A percentile compares a stretch with the other conserved stretches of the same genome.
These are phyloP conservation scores for Ooceraea biroi DNA, from an alignment of 1,140 invertebrate genomes.

Conservation along the genomic window DNA sequence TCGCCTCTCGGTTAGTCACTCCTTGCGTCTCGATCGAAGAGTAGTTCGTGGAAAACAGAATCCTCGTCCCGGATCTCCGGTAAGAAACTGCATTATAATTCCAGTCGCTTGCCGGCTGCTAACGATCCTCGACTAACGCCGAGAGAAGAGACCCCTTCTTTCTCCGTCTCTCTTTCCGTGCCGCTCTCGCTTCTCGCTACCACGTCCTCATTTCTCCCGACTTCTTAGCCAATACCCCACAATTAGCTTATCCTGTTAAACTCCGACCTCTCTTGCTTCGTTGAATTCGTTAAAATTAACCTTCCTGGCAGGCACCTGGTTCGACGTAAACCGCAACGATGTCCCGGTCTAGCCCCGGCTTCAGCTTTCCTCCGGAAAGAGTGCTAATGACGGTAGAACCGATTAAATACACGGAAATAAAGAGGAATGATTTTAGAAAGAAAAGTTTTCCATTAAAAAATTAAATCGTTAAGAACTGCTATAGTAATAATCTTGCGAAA, in stretches of 20 bases:
- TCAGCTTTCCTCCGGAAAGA: conserved; percentile 65
- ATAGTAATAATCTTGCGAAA: conserved; percentile 10
- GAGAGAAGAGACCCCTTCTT: conserved; percentile 74
- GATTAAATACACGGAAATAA: conserved; percentile 60
- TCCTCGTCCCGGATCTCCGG: conserved; percentile 65
- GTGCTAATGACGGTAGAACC: conserved; percentile 65
- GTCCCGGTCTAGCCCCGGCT: conserved; percentile 57
- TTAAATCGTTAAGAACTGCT: conserved; percentile 1
- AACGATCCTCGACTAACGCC: conserved; percentile 82
- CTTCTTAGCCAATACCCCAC: conserved; percentile 86
- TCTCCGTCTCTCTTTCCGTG: conserved; percentile 63
- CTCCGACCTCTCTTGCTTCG: conserved; percentile 81
- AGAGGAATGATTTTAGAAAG: conserved; percentile 61
- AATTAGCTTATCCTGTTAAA: conserved; percentile 87
- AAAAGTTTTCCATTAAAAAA: conserved; percentile 12
- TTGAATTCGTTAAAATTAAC: conserved; percentile 86
- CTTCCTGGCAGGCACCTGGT: conserved; percentile 74
- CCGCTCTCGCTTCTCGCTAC: conserved; percentile 59
- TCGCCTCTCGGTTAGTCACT: conserved; percentile 1
- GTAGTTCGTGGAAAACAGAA: conserved; percentile 60
- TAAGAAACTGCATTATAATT: conserved; percentile 86
- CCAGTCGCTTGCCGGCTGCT: conserved; percentile 83
- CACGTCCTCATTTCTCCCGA: conserved; percentile 79
- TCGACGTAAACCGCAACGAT: conserved; percentile 75
- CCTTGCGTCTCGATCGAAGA: conserved; percentile 57